Evolutionary conservation across 1,140 invertebrate genomes (phyloP).

Genomic region (Cheumatopsyche charites): DNA sequence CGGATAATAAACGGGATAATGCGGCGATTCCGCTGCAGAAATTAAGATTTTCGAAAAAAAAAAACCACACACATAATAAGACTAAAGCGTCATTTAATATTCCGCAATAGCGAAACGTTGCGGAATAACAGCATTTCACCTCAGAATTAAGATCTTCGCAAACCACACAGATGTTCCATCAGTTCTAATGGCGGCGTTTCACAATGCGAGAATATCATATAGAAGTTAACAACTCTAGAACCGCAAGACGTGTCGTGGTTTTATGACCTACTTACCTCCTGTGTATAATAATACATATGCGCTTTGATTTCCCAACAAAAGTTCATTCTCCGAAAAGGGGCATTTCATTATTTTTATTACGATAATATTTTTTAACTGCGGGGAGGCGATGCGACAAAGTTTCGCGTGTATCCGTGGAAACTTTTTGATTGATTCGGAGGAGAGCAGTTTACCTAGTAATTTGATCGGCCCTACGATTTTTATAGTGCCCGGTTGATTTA

Average conservation of each 20-base stretch:
- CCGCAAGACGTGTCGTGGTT: slow-evolving; percentile 20
- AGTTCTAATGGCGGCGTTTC: slow-evolving; percentile 10
- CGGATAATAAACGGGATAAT: too few relatives aligned
- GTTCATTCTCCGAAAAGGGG: not conserved
- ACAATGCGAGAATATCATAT: not conserved
- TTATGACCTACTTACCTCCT: not conserved
- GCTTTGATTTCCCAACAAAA: not conserved
- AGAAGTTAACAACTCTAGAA: slow-evolving; percentile 1
- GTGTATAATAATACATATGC: not conserved
- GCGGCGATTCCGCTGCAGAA: too few relatives aligned
- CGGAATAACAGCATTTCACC: too few relatives aligned
- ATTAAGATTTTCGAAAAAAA: too few relatives aligned
- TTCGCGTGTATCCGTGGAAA: not conserved
- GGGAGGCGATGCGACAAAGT: too few relatives aligned
- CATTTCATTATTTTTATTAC: too few relatives aligned
- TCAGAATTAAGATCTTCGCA: slow-evolving; percentile 1
- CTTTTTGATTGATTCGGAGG: slow-evolving; percentile 30
- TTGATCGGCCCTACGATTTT: slow-evolving; percentile 32
- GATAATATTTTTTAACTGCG: too few relatives aligned
- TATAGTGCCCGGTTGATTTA: slow-evolving; percentile 35
- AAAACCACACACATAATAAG: too few relatives aligned
- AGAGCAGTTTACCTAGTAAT: slow-evolving; percentile 28
- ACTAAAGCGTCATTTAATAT: too few relatives aligned
- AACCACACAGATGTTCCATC: slow-evolving; percentile 4
- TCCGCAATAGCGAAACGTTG: too few relatives aligned